Conservation (phyloP, 2,113 vertebrate species). For the Triplophysa siluroides region DNA sequence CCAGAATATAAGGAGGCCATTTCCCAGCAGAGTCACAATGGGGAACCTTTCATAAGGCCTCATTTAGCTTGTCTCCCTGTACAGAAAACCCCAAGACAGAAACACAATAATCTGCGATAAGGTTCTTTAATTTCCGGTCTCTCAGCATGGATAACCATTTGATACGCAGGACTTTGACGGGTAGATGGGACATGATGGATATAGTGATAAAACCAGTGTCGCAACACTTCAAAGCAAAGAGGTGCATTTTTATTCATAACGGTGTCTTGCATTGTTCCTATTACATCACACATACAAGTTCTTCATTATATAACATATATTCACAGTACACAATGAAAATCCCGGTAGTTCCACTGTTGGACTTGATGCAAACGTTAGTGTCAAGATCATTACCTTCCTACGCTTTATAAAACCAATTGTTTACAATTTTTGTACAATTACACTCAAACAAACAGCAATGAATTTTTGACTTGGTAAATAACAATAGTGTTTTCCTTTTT, state of each 20-base stretch:
- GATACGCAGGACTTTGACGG: not conserved
- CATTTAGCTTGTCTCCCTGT: not conserved
- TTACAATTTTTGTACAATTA: not conserved
- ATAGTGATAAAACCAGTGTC: not conserved
- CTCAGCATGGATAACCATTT: not conserved
- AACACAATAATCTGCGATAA: not conserved
- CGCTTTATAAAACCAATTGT: not conserved
- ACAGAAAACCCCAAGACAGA: slow-evolving; percentile 1
- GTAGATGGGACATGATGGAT: not conserved
- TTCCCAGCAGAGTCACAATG: slow-evolving; percentile 21
- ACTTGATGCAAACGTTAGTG: slow-evolving; percentile 16
- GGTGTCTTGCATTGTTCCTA: slow-evolving; percentile 7
- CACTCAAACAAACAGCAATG: slow-evolving; percentile 11
- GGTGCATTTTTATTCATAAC: not conserved
- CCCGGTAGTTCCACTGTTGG: slow-evolving; percentile 12
- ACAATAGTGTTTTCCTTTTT: not conserved
- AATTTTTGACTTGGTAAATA: not conserved
- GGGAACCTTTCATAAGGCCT: not conserved
- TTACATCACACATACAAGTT: slow-evolving; percentile 27
- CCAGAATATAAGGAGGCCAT: slow-evolving; percentile 1
- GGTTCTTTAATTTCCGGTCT: not conserved
- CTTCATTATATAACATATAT: slow-evolving; percentile 44
- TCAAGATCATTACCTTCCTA: not conserved
- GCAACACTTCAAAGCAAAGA: not conserved
- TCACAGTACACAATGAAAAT: slow-evolving; percentile 50